Evolutionary conservation across 1,140 invertebrate species (phyloP), one percentile per base, ranked within the genome.

Genomic region (Sarcophaga bullata): DNA sequence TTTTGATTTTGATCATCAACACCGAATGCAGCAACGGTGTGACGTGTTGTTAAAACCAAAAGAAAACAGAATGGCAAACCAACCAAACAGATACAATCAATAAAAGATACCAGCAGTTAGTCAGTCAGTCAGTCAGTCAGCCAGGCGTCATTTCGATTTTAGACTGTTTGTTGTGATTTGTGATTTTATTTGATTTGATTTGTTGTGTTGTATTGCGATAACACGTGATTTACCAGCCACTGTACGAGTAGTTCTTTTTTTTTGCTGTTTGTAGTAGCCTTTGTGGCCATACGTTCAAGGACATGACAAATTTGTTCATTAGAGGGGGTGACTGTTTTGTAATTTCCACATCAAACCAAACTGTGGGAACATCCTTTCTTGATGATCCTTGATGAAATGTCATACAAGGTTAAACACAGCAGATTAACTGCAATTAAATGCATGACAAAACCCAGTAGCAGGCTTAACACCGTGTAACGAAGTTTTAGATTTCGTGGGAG

Each of bases 391-490:
- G 75, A 78, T 78, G 75, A 78, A 78, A 78, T 78, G 75, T 78
- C 75, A 78, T 48, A 49, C 75, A 78, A 78, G 50, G 48, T 78
- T 78, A 52, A 78, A 78, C 75, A 52, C 17, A n/a, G n/a, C n/a
- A 78, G 75, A 78, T 78, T 78, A 78, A 78, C 75, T 78, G 75
- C 75, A 78, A 78, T 78, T 78, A 78, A 78, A 78, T 78, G 75
- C 75, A 50, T 78, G 75, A 50, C 75, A 50, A 19, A 11, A n/a
- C 50, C 17, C 25, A 37, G 25, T 37, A 46, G n/a, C 8, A 3
- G 19, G 48, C 13, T 78, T 25, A 78, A 78, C 50, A 48, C 52
- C 17, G 75, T 78, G 75, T 78, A 52, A 78, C n/a, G 75, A 50
- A 52, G 75, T 78, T 78, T 78, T 19, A 78, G 50, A 78, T 78